phyloP scores from a whole-genome alignment of 2,797 vertebrate genomes.

The Sebastes taczanowskii region DNA sequence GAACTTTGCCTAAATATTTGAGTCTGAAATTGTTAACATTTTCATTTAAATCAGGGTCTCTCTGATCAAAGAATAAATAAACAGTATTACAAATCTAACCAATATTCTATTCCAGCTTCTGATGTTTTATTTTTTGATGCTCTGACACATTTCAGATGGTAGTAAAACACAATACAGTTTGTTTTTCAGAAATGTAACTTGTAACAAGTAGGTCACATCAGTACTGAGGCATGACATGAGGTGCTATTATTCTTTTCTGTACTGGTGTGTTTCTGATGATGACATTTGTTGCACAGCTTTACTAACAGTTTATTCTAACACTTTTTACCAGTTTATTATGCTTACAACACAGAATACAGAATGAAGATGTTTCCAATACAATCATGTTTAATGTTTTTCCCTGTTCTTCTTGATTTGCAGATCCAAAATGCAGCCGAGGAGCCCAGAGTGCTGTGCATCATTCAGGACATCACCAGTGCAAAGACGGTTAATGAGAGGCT shows the following conservation, averaged over 20 bases:
- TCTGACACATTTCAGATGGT: neutral
- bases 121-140: neutral
- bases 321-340: neutral
- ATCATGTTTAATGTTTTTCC: neutral
- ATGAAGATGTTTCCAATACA: neutral
- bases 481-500: conserved; percentile 92
- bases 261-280: neutral
- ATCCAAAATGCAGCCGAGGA: conserved; percentile 98
- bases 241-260: neutral
- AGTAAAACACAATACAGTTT: neutral
- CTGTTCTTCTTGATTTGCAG: conserved; percentile 76
- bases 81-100: neutral
- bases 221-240: neutral
- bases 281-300: neutral
- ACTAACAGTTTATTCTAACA: neutral
- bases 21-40: neutral
- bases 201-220: neutral
- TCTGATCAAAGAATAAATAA: neutral
- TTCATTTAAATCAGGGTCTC: neutral
- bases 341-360: neutral
- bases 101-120: neutral
- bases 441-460: conserved; percentile 95
- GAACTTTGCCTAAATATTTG: neutral
- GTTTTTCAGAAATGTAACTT: neutral
- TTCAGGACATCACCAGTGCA: conserved; percentile 96